A percentile compares a stretch with the other conserved stretches of the same genome.
phyloP scores from a whole-genome alignment of 2,797 vertebrate species.

The Alca torda region DNA sequence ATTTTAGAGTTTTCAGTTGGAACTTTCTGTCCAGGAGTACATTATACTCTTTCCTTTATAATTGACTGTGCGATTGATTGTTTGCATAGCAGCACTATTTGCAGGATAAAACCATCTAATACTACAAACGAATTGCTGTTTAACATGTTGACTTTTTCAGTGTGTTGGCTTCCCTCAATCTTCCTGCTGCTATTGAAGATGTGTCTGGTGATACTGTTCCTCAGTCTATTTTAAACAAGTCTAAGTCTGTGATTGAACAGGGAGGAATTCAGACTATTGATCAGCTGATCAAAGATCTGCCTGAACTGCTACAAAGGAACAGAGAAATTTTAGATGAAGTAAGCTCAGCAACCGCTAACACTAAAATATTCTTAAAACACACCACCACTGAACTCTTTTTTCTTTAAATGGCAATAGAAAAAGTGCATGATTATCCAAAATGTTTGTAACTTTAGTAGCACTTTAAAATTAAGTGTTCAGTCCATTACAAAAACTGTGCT shows the following conservation, averaged over 20 bases:
- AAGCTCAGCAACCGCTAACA: neutral
- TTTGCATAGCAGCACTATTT: neutral
- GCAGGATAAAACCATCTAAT: neutral
- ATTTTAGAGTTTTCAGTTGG: neutral
- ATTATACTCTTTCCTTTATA: neutral
- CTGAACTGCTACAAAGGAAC: conserved; percentile 93
- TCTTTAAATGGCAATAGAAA: neutral
- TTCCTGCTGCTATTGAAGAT: conserved; percentile 96
- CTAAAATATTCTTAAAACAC: neutral
- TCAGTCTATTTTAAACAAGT: conserved; percentile 94
- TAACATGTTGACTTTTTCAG: conserved; percentile 64
- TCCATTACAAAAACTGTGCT: neutral
- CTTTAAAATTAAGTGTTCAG: neutral
- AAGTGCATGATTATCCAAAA: neutral
- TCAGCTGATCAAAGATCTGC: conserved; percentile 93
- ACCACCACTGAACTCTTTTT: neutral
- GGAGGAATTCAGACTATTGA: conserved; percentile 95
- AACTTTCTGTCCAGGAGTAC: neutral
- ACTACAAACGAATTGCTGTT: neutral
- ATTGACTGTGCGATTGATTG: neutral
- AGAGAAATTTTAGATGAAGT: conserved; percentile 97
- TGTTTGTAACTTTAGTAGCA: neutral
- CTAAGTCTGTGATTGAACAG: conserved; percentile 86
- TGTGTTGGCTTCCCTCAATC: conserved; percentile 94
- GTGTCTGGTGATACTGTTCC: conserved; percentile 94